Evolutionary conservation across 2,888 invertebrate species (phyloP).

Genomic region (Temnothorax ravouxi): DNA sequence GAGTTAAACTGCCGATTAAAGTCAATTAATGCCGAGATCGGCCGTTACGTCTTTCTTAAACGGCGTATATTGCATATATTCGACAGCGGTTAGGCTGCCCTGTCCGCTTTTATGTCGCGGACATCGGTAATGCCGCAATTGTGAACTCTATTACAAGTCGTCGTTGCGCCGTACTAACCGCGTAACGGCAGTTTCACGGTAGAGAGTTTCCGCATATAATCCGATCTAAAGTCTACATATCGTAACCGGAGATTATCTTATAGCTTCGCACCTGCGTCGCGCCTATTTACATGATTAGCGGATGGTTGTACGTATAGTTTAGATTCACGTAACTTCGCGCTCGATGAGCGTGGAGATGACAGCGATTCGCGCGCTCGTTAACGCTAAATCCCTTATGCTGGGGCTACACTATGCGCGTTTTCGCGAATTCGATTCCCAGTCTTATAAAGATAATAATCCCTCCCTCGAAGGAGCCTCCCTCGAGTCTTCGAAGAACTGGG

Average conservation of each 20-base stretch:
- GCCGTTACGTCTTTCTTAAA: slow-evolving; percentile 12
- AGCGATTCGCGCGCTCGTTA: background rate
- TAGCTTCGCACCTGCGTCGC: slow-evolving; percentile 67
- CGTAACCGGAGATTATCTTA: slow-evolving; percentile 66
- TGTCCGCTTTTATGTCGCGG: slow-evolving; percentile 14
- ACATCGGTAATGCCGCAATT: slow-evolving; percentile 40
- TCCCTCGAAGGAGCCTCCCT: slow-evolving; percentile 2
- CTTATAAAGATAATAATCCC: slow-evolving; percentile 19
- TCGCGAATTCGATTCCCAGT: too few species aligned
- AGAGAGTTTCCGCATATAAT: slow-evolving; percentile 62
- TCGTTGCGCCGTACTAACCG: slow-evolving; percentile 49
- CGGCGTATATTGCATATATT: background rate
- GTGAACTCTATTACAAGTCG: slow-evolving; percentile 46
- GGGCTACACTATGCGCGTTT: too few species aligned
- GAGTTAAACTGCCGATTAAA: slow-evolving; percentile 30
- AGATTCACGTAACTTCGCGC: slow-evolving; percentile 9
- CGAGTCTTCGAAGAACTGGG: background rate
- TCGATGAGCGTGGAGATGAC: slow-evolving; percentile 42
- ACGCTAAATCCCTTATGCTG: slow-evolving; percentile 14
- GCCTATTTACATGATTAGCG: slow-evolving; percentile 76
- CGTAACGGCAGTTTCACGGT: slow-evolving; percentile 50
- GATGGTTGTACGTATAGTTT: slow-evolving; percentile 51
- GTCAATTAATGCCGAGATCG: slow-evolving; percentile 24
- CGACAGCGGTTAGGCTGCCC: background rate
- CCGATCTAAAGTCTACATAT: slow-evolving; percentile 66